Evolutionary conservation across 2,888 invertebrate genomes (phyloP), one percentile per base, ranked within the genome.

Genomic region (Drosophila suboccidentalis): DNA sequence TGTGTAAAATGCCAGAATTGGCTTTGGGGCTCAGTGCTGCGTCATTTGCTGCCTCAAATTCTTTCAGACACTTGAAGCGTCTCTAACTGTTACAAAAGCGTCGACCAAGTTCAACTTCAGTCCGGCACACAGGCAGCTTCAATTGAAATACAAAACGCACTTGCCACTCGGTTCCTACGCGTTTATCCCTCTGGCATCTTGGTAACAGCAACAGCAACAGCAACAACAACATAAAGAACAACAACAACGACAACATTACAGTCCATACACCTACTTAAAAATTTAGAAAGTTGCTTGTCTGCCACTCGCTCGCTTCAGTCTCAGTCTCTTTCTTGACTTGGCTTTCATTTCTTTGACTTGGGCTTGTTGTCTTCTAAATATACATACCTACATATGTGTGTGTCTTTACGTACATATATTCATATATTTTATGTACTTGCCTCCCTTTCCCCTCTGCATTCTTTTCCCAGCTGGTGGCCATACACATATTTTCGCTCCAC

Each of bases 251-350:
- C 44, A 73, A 58, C 58, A 63, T 63, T 39, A 79, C 71, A 71
- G 61, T 75, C 75, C 62, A 77, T 75, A 90, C 90, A 84, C 87
- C 90, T 90, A 90, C 89, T 89, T 90, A 83, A 80, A 80, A 80
- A 74, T 87, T 90, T 90, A 90, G 90, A 90, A 90, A 90, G 90
- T 90, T 90, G 91, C 78, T 78, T 82, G 68, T 69, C 77, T 54
- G 75, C 75, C 78, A 71, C 72, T 65, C 67, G 68, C 71, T 65
- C 60, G 68, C 64, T 51, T 26, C 50, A 67, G 75, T 22, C 22
- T 19, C 19, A 19, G 19, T 80, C 84, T 71, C 49, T 88, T 72
- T 70, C 66, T 65, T 65, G 47, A 38, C 70, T 67, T 74, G 69
- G 74, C 85, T 80, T 78, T 76, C 69, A 71, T 78, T 84, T 87